Conservation (phyloP, 2,797 vertebrate genomes). For the Mus minutoides region DNA sequence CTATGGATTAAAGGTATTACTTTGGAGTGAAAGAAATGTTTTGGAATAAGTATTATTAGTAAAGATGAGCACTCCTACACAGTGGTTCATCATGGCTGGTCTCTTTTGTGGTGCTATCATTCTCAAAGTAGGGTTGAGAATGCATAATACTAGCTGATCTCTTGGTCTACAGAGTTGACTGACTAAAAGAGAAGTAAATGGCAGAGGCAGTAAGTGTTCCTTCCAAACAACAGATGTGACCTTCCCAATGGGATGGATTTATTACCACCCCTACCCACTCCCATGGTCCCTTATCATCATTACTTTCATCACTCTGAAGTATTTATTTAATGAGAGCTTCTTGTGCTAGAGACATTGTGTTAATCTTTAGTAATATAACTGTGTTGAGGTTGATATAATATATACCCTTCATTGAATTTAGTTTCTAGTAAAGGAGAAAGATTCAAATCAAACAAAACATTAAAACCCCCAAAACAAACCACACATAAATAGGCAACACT, state of each 20-base stretch:
- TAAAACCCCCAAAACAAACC: background rate
- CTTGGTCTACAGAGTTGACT: background rate
- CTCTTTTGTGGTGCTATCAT: background rate
- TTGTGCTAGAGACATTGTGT: background rate
- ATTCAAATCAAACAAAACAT: background rate
- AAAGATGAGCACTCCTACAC: background rate
- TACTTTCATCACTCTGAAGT: background rate
- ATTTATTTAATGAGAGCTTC: background rate
- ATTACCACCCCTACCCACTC: background rate
- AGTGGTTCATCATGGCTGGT: background rate
- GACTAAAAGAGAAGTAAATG: background rate
- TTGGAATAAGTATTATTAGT: background rate
- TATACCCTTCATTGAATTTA: background rate
- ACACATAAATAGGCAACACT: background rate
- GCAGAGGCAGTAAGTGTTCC: background rate
- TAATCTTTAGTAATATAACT: background rate
- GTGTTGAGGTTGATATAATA: background rate
- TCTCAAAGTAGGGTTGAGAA: background rate
- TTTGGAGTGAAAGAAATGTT: background rate
- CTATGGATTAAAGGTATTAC: background rate
- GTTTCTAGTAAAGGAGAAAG: background rate
- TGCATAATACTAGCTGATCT: background rate
- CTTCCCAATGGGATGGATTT: background rate
- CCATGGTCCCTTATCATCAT: background rate
- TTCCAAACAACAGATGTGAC: background rate